Evolutionary conservation across 2,888 invertebrate species (phyloP).

Genomic region (Temnothorax unifasciatus): DNA sequence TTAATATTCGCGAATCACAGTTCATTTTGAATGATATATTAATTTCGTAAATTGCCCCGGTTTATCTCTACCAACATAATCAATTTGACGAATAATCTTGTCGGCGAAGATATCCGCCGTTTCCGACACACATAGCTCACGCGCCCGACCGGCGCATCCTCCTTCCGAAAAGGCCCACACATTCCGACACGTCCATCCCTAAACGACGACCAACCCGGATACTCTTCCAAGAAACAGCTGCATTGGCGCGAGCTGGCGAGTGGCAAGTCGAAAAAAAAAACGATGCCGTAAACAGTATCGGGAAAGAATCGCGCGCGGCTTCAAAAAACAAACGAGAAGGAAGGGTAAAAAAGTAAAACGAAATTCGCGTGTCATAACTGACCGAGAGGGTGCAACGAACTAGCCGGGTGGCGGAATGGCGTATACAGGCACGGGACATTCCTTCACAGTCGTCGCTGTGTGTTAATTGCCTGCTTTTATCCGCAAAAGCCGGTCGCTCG

Average conservation of each 20-base stretch:
- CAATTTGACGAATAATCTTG: slow-evolving; percentile 22
- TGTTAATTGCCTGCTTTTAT: slow-evolving; percentile 71
- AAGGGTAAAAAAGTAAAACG: slow-evolving; percentile 14
- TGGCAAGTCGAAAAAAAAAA: slow-evolving; percentile 16
- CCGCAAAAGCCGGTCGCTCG: slow-evolving; percentile 23
- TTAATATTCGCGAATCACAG: not conserved
- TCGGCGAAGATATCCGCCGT: slow-evolving; percentile 23
- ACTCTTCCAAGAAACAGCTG: slow-evolving; percentile 31
- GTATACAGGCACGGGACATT: slow-evolving; percentile 56
- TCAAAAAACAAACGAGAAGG: not conserved
- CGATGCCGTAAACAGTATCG: not conserved
- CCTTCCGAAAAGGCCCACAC: slow-evolving; percentile 40
- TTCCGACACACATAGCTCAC: slow-evolving; percentile 36
- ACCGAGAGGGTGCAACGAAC: slow-evolving; percentile 67
- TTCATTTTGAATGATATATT: not conserved
- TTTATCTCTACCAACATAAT: slow-evolving; percentile 10
- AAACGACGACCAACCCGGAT: slow-evolving; percentile 37
- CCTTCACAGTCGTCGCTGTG: slow-evolving; percentile 52
- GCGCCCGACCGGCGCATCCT: slow-evolving; percentile 3
- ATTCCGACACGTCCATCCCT: slow-evolving; percentile 48
- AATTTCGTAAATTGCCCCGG: slow-evolving; percentile 4
- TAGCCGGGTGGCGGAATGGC: slow-evolving; percentile 47
- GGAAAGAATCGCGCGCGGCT: not conserved
- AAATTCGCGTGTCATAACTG: slow-evolving; percentile 64
- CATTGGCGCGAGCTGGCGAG: slow-evolving; percentile 14